Evolutionary conservation across 1,140 invertebrate genomes (phyloP).

Genomic region (Aplysia californica): DNA sequence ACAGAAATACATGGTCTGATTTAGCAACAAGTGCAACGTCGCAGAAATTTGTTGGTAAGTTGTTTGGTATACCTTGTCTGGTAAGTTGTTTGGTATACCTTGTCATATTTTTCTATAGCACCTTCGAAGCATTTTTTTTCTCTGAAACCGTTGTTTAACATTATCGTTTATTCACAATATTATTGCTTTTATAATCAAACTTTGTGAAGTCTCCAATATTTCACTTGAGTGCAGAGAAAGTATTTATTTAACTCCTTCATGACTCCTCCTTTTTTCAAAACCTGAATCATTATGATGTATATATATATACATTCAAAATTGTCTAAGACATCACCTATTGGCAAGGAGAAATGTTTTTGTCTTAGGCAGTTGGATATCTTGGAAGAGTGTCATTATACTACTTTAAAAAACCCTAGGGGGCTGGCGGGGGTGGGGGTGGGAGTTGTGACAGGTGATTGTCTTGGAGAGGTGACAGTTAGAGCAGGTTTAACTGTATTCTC

Average conservation of each 20-base stretch:
- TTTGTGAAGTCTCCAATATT: not conserved
- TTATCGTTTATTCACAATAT: too few species aligned
- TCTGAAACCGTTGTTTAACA: not conserved
- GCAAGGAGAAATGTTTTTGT: not conserved
- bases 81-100: not conserved
- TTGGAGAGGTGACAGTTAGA: not conserved
- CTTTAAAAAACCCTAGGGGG: too few species aligned
- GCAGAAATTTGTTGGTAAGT: conserved; percentile 56
- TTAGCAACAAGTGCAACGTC: conserved; percentile 64
- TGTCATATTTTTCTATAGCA: not conserved
- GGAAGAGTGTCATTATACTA: too few species aligned
- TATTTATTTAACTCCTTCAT: not conserved
- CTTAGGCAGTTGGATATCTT: too few species aligned
- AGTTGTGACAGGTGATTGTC: not conserved
- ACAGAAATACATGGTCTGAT: conserved; percentile 60
- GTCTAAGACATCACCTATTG: not conserved
- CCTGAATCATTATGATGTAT: too few species aligned
- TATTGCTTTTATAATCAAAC: too few species aligned
- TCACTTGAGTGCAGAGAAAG: not conserved
- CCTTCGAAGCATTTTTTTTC: not conserved
- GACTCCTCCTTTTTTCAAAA: too few species aligned
- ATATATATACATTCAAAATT: too few species aligned
- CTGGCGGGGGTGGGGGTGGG: not conserved
- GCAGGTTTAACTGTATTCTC: not conserved
- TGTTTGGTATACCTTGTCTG: not conserved